phyloP scores from a whole-genome alignment of 1,140 invertebrate genomes.

The Leucophenga varia region DNA sequence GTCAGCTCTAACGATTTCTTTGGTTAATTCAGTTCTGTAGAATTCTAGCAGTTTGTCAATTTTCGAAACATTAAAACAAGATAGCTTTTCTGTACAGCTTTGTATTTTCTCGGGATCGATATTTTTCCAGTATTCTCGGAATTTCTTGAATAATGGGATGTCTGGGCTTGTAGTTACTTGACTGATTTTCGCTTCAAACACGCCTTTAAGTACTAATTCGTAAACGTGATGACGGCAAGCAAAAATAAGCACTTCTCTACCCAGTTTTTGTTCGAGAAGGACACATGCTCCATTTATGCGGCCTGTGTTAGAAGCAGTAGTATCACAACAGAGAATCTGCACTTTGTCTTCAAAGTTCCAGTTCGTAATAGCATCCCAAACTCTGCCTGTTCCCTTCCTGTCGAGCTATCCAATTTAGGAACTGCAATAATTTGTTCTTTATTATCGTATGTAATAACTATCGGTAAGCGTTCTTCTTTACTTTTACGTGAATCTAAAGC shows the following conservation, averaged over 20 bases:
- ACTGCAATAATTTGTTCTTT: slow-evolving; percentile 10
- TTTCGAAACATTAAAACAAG: too few relatives aligned
- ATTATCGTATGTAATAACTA: slow-evolving; percentile 4
- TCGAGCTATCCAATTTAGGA: slow-evolving; percentile 9
- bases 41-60: too few relatives aligned
- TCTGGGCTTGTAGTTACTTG: too few relatives aligned
- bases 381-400: slow-evolving; percentile 8
- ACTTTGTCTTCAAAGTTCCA: slow-evolving; percentile 9
- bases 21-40: too few relatives aligned
- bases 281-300: slow-evolving; percentile 7
- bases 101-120: too few relatives aligned
- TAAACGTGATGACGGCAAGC: too few relatives aligned
- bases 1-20: too few relatives aligned
- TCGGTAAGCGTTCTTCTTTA: slow-evolving; percentile 6
- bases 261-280: slow-evolving; percentile 13
- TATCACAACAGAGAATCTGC: slow-evolving; percentile 16
- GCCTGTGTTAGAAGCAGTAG: slow-evolving; percentile 12
- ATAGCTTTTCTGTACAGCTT: too few relatives aligned
- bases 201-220: too few relatives aligned
- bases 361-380: slow-evolving; percentile 8
- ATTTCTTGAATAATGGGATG: too few relatives aligned
- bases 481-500: background rate
- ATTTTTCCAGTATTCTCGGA: too few relatives aligned
- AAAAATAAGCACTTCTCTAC: slow-evolving; percentile 4
- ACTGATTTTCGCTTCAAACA: too few relatives aligned